Evolutionary conservation across 2,797 vertebrate genomes (phyloP), one percentile per base, ranked within the genome.

Genomic region (Anableps anableps): DNA sequence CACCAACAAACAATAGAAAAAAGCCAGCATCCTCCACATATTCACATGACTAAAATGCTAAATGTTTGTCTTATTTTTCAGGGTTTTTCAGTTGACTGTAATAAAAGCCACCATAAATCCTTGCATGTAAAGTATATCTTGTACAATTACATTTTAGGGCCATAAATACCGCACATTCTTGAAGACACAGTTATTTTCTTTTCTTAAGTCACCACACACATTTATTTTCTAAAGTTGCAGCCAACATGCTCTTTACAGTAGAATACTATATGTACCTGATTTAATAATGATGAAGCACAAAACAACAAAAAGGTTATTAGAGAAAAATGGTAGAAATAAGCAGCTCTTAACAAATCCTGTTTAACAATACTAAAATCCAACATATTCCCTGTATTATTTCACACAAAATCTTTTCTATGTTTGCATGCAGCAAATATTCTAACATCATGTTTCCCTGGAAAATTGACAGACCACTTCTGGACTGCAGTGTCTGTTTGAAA

Each of bases 11-110:
- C 26, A 72, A 80, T 26, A 17, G 82, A 85, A 79, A 58, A 73
- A 43, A 82, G 71, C 74, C 62, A 81, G 74, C 79, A 79, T 89
- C 72, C 19, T 89, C 72, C 19, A 74, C 72, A 87, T 81, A 75
- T 83, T 31, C 78, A 71, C 66, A 0, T 50, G 68, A 70, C 29
- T 76, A 79, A 31, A 72, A 43, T 43, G 11, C 23, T 13, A 14
- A 74, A 51, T 75, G 55, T 55, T 72, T 50, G 4, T 68, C 10
- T 38, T 13, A 41, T 43, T 47, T n/a, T 74, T 73, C 4, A 62
- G 14, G 29, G 14, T 34, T 66, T 75, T 79, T 50, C 21, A 14
- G 31, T 34, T 10, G 0, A 3, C 26, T 9, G 8, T 38, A 36
- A 75, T 17, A 60, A 38, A 47, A 58, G 53, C 13, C 6, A 10